These are phyloP conservation scores for Urosaurus nigricauda DNA, from an alignment of 2,797 vertebrate genomes.

Conservation along the genomic window DNA sequence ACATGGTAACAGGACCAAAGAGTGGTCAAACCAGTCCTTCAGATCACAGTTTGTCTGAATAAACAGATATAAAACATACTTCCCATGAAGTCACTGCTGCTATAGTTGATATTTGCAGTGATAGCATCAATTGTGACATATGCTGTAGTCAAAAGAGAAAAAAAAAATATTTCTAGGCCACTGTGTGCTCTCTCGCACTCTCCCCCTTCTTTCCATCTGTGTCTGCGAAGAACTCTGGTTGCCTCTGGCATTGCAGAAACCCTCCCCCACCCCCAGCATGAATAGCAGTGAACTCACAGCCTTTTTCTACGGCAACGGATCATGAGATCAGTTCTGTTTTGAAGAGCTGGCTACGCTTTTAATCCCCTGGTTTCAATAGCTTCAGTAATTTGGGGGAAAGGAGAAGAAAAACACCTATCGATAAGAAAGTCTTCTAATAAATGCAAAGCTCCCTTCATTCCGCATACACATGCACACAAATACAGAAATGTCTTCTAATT, in stretches of 20 bases:
- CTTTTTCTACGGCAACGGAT: constrained; percentile 32
- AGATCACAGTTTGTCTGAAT: background rate
- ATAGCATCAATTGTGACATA: background rate
- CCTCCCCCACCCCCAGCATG: background rate
- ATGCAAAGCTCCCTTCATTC: constrained; percentile 29
- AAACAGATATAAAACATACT: background rate
- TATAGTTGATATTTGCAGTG: background rate
- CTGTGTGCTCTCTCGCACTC: background rate
- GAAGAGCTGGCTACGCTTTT: constrained; percentile 23
- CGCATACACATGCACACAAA: background rate
- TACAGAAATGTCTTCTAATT: constrained; percentile 53
- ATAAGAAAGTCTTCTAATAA: constrained; percentile 71
- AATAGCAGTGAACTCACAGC: constrained; percentile 39
- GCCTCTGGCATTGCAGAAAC: background rate
- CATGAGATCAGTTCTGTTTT: constrained; percentile 44
- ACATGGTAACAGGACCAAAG: background rate
- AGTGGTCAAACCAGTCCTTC: background rate
- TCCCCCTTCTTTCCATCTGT: background rate
- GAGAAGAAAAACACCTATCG: constrained; percentile 41
- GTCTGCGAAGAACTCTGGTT: constrained; percentile 16
- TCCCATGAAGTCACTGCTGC: too few relatives aligned
- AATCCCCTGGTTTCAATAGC: constrained; percentile 41
- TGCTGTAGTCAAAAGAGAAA: background rate
- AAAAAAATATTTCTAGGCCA: background rate
- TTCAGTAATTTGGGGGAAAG: constrained; percentile 23